Evolutionary conservation across 2,888 invertebrate species (phyloP).

Genomic region (Coenonympha arcania): DNA sequence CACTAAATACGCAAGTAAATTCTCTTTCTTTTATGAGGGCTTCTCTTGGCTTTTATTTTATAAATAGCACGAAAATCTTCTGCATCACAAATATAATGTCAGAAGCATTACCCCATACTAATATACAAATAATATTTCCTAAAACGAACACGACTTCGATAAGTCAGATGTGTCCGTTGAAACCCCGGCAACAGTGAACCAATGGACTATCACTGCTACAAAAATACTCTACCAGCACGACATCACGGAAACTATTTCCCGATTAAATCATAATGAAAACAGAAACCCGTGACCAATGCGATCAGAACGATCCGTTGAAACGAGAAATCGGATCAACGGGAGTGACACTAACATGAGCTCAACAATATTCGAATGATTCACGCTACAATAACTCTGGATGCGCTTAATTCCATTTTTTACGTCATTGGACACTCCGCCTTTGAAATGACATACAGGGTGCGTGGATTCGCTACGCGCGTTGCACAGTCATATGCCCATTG

Average conservation of each 20-base stretch:
- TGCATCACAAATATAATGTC: too few relatives aligned
- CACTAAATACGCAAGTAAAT: too few relatives aligned
- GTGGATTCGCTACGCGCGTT: conserved; percentile 56
- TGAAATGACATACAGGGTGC: conserved; percentile 47
- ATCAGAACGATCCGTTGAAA: conserved; percentile 28
- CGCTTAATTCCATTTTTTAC: conserved; percentile 63
- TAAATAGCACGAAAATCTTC: too few relatives aligned
- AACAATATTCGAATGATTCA: conserved; percentile 59
- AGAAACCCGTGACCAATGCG: conserved; percentile 25
- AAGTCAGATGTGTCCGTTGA: not conserved
- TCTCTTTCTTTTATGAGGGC: too few relatives aligned
- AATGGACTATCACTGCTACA: not conserved
- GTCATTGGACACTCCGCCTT: conserved; percentile 46
- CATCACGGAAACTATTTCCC: not conserved
- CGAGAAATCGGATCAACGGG: conserved; percentile 30
- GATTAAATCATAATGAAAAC: conserved; percentile 15
- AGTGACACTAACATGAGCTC: conserved; percentile 43
- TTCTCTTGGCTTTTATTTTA: too few relatives aligned
- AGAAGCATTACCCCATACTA: too few relatives aligned
- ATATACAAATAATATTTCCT: too few relatives aligned
- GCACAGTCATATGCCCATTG: conserved; percentile 43
- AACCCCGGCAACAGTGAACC: too few relatives aligned
- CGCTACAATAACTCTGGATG: conserved; percentile 49
- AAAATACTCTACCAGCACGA: not conserved
- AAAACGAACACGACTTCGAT: too few relatives aligned